Evolutionary conservation across 2,797 vertebrate genomes (phyloP).

Genomic region (Malacoctenus gilli): DNA sequence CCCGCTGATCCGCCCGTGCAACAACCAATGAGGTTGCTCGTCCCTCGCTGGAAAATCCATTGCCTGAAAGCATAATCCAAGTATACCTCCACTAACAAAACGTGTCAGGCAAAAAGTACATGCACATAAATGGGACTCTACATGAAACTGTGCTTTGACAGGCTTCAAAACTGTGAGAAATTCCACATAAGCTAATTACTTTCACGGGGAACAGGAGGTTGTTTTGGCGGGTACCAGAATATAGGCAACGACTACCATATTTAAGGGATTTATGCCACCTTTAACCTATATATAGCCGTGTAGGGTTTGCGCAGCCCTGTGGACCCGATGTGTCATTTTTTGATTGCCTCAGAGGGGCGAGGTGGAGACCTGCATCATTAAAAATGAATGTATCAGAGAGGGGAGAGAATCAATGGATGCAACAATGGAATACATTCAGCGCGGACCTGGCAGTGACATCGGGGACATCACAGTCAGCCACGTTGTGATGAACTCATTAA

Average conservation of each 20-base stretch:
- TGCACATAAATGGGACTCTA: neutral
- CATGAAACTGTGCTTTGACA: neutral
- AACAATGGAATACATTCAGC: conserved; percentile 72
- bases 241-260: conserved; percentile 1
- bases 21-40: neutral
- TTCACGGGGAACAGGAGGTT: neutral
- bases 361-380: conserved; percentile 55
- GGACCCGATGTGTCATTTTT: conserved; percentile 43
- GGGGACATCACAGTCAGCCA: conserved; percentile 64
- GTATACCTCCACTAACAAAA: neutral
- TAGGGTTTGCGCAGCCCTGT: conserved; percentile 11
- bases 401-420: conserved; percentile 66
- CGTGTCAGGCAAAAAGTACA: neutral
- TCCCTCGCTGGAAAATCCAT: neutral
- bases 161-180: neutral
- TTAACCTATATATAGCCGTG: conserved; percentile 18
- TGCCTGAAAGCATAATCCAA: conserved; percentile 3
- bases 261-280: conserved; percentile 21
- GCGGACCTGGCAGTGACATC: conserved; percentile 61
- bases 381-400: conserved; percentile 61
- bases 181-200: conserved; percentile 1
- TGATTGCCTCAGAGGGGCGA: conserved; percentile 49
- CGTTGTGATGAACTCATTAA: conserved; percentile 73
- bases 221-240: conserved; percentile 5
- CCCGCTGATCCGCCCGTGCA: neutral